Conservation (phyloP, 2,797 vertebrate species). For the Buphagus erythrorhynchus region DNA sequence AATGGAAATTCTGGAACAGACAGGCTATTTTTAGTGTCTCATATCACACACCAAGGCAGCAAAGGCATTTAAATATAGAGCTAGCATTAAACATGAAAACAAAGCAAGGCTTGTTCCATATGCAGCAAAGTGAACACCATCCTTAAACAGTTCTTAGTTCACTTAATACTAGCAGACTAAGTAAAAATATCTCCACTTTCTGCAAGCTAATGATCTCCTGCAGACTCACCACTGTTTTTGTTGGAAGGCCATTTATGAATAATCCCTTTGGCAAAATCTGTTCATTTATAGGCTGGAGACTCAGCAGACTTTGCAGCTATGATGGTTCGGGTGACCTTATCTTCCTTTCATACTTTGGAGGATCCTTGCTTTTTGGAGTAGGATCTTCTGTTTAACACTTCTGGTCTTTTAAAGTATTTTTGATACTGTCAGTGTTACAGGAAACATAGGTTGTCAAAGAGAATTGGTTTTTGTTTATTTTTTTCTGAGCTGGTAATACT, state of each 20-base stretch:
- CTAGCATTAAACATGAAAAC: slow-evolving; percentile 19
- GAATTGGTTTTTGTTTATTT: not conserved
- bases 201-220: not conserved
- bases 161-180: not conserved
- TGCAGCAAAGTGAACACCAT: not conserved
- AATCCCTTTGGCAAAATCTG: slow-evolving; percentile 5
- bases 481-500: not conserved
- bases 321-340: not conserved
- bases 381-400: not conserved
- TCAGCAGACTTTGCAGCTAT: not conserved
- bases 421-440: not conserved
- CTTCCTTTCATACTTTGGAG: not conserved
- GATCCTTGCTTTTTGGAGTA: not conserved
- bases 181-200: not conserved
- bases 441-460: not conserved
- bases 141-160: slow-evolving; percentile 2
- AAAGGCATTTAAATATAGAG: slow-evolving; percentile 30
- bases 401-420: not conserved
- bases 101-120: slow-evolving; percentile 36
- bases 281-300: not conserved
- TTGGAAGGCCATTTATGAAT: slow-evolving; percentile 20
- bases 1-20: not conserved
- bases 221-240: not conserved
- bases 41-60: not conserved
- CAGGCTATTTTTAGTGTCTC: not conserved